Evolutionary conservation across 2,113 vertebrate species (phyloP), one percentile per base, ranked within the genome.

Genomic region (Tupaia chinensis): DNA sequence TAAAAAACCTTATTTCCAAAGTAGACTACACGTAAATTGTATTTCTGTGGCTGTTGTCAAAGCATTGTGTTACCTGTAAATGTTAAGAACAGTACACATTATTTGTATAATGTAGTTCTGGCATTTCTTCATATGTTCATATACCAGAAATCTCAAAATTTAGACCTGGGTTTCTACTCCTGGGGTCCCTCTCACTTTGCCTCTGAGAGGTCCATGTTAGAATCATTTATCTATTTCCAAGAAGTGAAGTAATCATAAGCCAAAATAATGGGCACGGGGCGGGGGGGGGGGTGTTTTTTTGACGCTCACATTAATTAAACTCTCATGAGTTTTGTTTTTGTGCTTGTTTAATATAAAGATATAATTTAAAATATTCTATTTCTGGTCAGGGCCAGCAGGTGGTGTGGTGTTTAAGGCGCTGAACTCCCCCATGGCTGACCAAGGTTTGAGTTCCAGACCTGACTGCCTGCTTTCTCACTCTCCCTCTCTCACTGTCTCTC

Each of bases 71-170:
- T 82, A 63, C 19, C 32, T 20, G 11, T 17, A 66, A 92, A 89
- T 89, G 63, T 10, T 79, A 9, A 32, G 70, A 80, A 72, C n/a
- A 80, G 23, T 83, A n/a, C 77, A 13, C n/a, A 63, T 63, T 68
- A 65, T 65, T 84, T 92, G 89, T 87, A 23, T 34, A 85, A 85
- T 3, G n/a, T n/a, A 79, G 2, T 89, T 90, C 68, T 96, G 86
- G 81, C 65, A 81, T 60, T 96, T 70, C 27, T 83, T 95, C 74
- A 83, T 66, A 72, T 72, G 89, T 95, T 72, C 93, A 87, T 76
- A 83, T 72, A 58, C 9, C 23, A 80, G 56, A 61, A 95, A 78
- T 16, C 66, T 81, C 69, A 88, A 88, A 85, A 76, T 61, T 74
- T 25, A 92, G 44, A 76, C 9, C 15, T 25, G 0, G 29, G 27